A percentile compares a stretch with the other conserved stretches of the same genome.
Conservation (phyloP, 2,888 invertebrate species). For the Trachelus tabidus region DNA sequence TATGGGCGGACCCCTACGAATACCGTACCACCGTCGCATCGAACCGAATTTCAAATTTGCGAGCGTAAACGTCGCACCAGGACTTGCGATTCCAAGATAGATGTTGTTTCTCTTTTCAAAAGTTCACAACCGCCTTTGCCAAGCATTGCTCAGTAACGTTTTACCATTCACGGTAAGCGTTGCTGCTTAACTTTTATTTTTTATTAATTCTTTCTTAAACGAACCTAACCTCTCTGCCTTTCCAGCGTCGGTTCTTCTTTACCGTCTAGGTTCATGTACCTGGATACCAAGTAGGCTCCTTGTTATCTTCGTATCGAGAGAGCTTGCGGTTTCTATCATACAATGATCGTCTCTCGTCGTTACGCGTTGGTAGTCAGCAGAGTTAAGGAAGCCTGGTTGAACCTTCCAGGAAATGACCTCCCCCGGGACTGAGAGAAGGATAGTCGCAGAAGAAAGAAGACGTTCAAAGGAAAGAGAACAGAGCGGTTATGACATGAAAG, state of each 20-base stretch:
- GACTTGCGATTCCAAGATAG: not conserved
- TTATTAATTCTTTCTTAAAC: not conserved
- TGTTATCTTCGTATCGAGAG: not conserved
- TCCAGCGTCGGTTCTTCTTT: not conserved
- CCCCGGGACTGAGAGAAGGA: not conserved
- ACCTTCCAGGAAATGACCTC: not conserved
- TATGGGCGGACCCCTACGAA: not conserved
- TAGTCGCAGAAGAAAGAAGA: not conserved
- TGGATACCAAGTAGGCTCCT: not conserved
- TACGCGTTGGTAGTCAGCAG: not conserved
- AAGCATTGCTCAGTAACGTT: not conserved
- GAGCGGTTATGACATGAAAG: not conserved
- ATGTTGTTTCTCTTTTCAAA: not conserved
- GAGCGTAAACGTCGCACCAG: not conserved
- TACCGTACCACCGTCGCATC: slow-evolving; percentile 3
- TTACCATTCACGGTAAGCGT: not conserved
- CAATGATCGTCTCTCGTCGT: not conserved
- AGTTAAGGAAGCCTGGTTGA: not conserved
- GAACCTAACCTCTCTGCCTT: not conserved
- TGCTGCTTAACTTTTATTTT: not conserved
- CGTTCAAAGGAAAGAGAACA: not conserved
- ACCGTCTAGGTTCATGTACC: not conserved
- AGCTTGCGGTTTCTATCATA: not conserved
- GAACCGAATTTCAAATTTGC: slow-evolving; percentile 23
- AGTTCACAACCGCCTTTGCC: not conserved